Base-by-base conservation (phyloP, 2,797 vertebrate genomes). In the Peromyscus attwateri region DNA sequence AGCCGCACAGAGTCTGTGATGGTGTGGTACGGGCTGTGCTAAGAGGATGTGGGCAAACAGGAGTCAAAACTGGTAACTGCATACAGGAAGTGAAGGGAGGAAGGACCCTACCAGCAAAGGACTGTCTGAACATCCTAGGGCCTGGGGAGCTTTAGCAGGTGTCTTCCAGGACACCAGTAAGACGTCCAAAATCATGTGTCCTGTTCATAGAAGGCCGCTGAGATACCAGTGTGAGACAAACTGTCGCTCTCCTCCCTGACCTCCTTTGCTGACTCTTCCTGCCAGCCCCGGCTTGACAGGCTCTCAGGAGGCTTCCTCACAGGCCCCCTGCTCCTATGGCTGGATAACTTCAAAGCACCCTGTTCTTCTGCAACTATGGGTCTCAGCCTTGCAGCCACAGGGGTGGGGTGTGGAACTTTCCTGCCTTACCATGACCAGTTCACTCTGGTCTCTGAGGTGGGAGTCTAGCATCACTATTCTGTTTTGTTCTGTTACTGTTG, bases 21-120 rank as follows among this genome's bases (percentile, higher is more conserved):
- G 0, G 14, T 6, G 10, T 8, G 17, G 10, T 6, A 27, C 71
- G 10, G 6, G 19, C 62, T 52, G 14, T 9, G 0, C 10, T 8
- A 52, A 62, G 19, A 76, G 57, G 84, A 84, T 93, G 84, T 87
- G 64, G 46, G 49, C 49, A 0, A 13, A 21, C 4, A 34, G 4
- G 73, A 68, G 68, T 82, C 6, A 3, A 88, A 40, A 52, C 52
- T 73, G 16, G 62, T 55, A 37, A 46, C 21, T 81, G 27, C 11
- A 31, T 46, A 52, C 6, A 21, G 57, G n/a, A 73, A n/a, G 79
- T 7, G 12, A 87, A 34, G 40, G 37, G 21, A 14, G 43, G 37
- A 75, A 64, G 83, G n/a, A 29, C 34, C 60, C 6, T 19, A 14
- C 52, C 8, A 11, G 17, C 23, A 6, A 83, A 81, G 83, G 66